Evolutionary conservation across 2,797 vertebrate species (phyloP), one percentile per base, ranked within the genome.

Genomic region (Botia kubotai): DNA sequence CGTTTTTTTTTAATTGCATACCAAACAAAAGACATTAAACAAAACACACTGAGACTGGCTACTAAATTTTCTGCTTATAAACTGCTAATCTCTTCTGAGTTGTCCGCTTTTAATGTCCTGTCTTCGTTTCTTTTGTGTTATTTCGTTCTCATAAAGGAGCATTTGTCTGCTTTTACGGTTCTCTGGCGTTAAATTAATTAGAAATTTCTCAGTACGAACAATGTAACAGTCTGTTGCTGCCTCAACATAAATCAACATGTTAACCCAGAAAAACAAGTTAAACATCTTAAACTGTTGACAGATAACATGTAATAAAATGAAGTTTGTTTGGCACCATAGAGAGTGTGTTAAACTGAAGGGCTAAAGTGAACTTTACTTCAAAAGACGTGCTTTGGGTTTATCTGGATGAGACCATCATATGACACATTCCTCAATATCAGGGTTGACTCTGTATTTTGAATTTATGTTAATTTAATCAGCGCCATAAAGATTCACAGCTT

Each of bases 241-340:
- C 11, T 17, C 39, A 52, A 65, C 72, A 76, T 72, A 55, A 33
- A 63, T 82, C 82, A 63, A 69, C 55, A 77, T 73, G 52, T 63
- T 63, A 68, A 63, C 63, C 23, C 29, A 17, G 26, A 21, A 21
- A 10, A 70, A 71, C 16, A 75, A 72, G 6, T 36, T 2, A 55
- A 13, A 39, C 11, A 48, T 69, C 13, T 10, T 21, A 50, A 46
- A 57, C 7, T 6, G n/a, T 50, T 16, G 6, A 21, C 52, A 3
- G 21, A 50, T 23, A 48, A 7, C 16, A 19, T 26, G 3, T 16
- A 48, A 23, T 69, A 71, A 33, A 46, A 46, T 46, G 43, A 43
- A 43, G 39, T 11, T 46, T 46, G 33, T 33, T 33, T 33, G 33
- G 33, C 33, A 33, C 33, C 33, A 33, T 33, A 43, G 39, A 33